Evolutionary conservation across 1,140 invertebrate species (phyloP), one percentile per base, ranked within the genome.

Genomic region (Nebria ingens): DNA sequence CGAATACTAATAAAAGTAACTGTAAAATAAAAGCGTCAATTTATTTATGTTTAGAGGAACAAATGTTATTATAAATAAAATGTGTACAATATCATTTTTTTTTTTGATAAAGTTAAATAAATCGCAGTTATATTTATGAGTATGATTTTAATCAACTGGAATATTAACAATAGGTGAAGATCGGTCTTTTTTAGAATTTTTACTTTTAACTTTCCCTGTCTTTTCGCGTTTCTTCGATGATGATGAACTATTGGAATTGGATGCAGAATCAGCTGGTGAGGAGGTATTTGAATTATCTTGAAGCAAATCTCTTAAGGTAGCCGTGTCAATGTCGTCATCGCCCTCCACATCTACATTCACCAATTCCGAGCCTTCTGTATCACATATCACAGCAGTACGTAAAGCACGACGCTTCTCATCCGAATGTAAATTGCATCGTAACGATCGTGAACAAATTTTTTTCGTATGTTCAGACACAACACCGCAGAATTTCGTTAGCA

Each of bases 401-500:
- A 45, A 17, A 4, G 40, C 40, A 4, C 15, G 9, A 45, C 40
- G 40, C 17, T 45, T 45, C 17, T 45, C 40, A 45, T 45, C 40
- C 3, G 40, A 45, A 45, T 45, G 53, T 38, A 25, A 29, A 38
- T 54, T 54, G 25, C 38, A 25, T 12, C 78, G 70, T 49, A 75
- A 71, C n/a, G 79, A 86, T 62, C 85, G 76, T 11, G 84, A 87
- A 61, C 86, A 88, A 60, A 88, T 74, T 64, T 86, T 86, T 63
- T 84, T 85, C 1, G 86, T 88, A 59, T 87, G 84, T 61, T 87
- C 85, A 1, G 85, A 87, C n/a, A 89, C 79, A 1, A 88, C 86
- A 1, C 86, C 86, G 63, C 86, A 88, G 0, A 85, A 85, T 56
- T 81, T 79, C 51, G 81, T 73, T 1, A 84, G 66, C 6, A 82